Base-by-base conservation (phyloP, 2,888 invertebrate genomes). In the Ashinkailepas kermadecensis region DNA sequence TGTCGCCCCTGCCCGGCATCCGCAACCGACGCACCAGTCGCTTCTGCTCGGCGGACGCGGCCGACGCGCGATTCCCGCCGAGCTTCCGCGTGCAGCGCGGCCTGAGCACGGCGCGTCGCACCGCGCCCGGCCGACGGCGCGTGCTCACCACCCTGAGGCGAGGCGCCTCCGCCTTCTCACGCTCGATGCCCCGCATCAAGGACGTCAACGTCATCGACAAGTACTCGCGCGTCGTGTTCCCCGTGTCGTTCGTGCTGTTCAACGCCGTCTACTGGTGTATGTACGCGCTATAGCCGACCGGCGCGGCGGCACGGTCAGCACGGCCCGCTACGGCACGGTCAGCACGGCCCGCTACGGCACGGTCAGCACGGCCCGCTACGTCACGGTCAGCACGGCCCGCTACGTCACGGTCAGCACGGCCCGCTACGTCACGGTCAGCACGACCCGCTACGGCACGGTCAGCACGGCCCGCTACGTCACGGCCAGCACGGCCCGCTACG, bases 131-230 rank as follows among this genome's bases (percentile, higher is more conserved):
- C 81, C 79, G 83, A 82, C 86, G 86, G 57, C 85, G 85, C 83
- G 85, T 96, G 87, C 89, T 95, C 84, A 93, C 95, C 87, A 95
- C 95, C 21, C 89, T 96, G 23, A 92, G 92, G 81, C 92, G 92
- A 85, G 94, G 95, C 80, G 95, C 96, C 6, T 92, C 93, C n/a
- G 95, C 93, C 62, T 88, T 96, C 85, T 93, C 93, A 86, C 94
- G 95, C 62, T 82, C 84, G 82, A 92, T 96, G 91, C 96, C 96
- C n/a, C 94, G 93, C 89, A 96, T 99, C 85, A 94, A 96, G 86
- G 97, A 99, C 88, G 97, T 99, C 83, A 99, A 99, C 88, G 93
- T 97, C 85, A 98, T 99, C 86, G 99, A 99, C 89, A 97, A 97
- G 86, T 97, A 97, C 88, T 97, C 97, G 64, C 91, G 99, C 85